Evolutionary conservation across 2,113 vertebrate species (phyloP), one percentile per base, ranked within the genome.

Genomic region (Rhynchomys soricoides): DNA sequence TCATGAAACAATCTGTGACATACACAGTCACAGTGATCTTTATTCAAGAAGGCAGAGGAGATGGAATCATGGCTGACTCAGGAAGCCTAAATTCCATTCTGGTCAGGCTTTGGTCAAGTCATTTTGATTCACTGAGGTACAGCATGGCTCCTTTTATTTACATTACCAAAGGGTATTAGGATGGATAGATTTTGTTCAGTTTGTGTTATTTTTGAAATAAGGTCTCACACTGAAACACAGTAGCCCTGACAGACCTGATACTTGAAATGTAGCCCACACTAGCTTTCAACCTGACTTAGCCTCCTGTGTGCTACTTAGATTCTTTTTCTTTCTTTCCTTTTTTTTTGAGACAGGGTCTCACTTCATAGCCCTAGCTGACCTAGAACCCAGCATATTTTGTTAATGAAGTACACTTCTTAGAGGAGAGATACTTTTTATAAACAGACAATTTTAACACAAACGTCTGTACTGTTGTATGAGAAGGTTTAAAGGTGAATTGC

Each of bases 11-110:
- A 52, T 26, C 11, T 85, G 66, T 86, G 86, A 77, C 73, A 68
- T 22, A 45, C 29, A 88, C 22, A 59, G 64, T 90, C 85, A 89
- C 90, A 55, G 40, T 75, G 74, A 89, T 77, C 57, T 79, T 94
- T 66, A 86, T 26, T 57, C 77, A 91, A 93, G 40, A 62, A 89
- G 52, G 57, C 48, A 83, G 77, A 95, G 73, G 43, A 77, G 86
- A 74, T 10, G 1, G 82, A 78, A 75, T 90, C 94, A 71, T 1
- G 68, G 86, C 37, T 31, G 68, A 59, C 15, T 21, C 45, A n/a
- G 90, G 75, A 97, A 85, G n/a, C 66, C 96, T 57, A 55, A 64
- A 48, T 93, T 87, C 91, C 55, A 93, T 68, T 40, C 74, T 70
- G 55, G 55, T 73, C 57, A 92, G 29, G n/a, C 64, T 90, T 83